Base-by-base conservation (phyloP, 2,113 vertebrate genomes). In the Galemys pyrenaicus region DNA sequence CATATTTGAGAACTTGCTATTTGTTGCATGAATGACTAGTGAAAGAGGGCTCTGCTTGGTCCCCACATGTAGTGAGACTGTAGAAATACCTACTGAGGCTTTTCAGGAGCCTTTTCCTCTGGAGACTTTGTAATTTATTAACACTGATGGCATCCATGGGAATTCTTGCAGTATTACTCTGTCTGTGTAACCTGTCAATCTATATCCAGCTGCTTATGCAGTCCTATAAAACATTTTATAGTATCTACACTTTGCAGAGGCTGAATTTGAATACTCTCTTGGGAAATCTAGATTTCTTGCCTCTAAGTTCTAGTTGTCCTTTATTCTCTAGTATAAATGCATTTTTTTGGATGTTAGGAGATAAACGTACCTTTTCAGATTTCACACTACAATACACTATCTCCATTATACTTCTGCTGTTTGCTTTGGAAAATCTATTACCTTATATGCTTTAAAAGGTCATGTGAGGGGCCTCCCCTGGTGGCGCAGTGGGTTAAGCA, bases 261-360 rank as follows among this genome's bases (percentile, higher is more conserved):
- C 54, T 60, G 30, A 87, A 94, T 87, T 35, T 88, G 74, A 83
- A 78, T 67, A 79, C 11, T 11, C 12, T 68, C 13, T 89, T n/a
- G 64, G 35, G 39, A 54, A 65, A 67, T 87, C 8, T 9, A 83
- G 22, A 82, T 89, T 83, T 71, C 54, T 86, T 1, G 54, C 19
- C 20, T 91, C 51, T 67, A 75, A 90, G 44, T 71, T 46, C n/a
- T 82, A 3, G 41, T 64, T 77, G 30, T 79, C 10, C 24, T 64
- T 92, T 83, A 68, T 17, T n/a, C 5, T 87, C 37, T 80, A 64
- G 54, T 35, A 80, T 75, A 35, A 74, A 80, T 94, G 9, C 82
- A 20, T 74, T 68, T 87, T 87, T 95, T 19, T 73, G 51, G n/a
- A n/a, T n/a, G n/a, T n/a, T n/a, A n/a, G n/a, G 32, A 89, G 44